Conservation (phyloP, 2,888 invertebrate species). For the Drosophila meridiana region DNA sequence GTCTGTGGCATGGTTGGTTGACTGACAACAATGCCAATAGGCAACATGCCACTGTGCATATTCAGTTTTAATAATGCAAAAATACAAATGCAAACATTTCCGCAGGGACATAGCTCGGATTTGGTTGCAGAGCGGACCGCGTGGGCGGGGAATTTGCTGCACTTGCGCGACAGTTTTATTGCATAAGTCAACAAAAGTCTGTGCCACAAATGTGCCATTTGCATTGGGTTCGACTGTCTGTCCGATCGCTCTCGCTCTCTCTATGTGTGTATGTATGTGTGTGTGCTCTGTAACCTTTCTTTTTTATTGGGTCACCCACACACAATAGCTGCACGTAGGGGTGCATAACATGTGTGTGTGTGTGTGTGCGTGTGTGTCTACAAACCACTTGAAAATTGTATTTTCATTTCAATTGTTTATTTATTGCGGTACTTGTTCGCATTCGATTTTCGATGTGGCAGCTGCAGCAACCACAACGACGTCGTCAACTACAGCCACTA, state of each 20-base stretch:
- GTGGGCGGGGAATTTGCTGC: conserved; percentile 46
- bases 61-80: conserved; percentile 81
- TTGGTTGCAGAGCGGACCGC: conserved; percentile 33
- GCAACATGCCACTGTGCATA: conserved; percentile 64
- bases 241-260: conserved; percentile 45
- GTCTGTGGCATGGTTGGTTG: conserved; percentile 14
- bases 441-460: conserved; percentile 79
- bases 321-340: background rate
- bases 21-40: conserved; percentile 49
- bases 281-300: conserved; percentile 51
- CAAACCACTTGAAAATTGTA: conserved; percentile 81
- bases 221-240: conserved; percentile 39
- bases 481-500: conserved; percentile 21
- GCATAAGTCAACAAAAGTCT: conserved; percentile 80
- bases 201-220: conserved; percentile 60
- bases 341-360: conserved; percentile 31
- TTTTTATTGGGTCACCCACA: conserved; percentile 69
- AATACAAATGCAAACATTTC: conserved; percentile 80
- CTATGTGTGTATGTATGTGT: conserved; percentile 33
- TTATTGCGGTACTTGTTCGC: conserved; percentile 80
- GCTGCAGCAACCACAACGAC: conserved; percentile 28
- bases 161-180: conserved; percentile 81
- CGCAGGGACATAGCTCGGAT: conserved; percentile 57
- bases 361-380: conserved; percentile 32
- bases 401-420: conserved; percentile 82